A percentile compares a stretch with the other conserved stretches of the same genome.
These are phyloP conservation scores for Chromobotia macracanthus DNA, from an alignment of 2,797 vertebrate species.

Conservation along the genomic window DNA sequence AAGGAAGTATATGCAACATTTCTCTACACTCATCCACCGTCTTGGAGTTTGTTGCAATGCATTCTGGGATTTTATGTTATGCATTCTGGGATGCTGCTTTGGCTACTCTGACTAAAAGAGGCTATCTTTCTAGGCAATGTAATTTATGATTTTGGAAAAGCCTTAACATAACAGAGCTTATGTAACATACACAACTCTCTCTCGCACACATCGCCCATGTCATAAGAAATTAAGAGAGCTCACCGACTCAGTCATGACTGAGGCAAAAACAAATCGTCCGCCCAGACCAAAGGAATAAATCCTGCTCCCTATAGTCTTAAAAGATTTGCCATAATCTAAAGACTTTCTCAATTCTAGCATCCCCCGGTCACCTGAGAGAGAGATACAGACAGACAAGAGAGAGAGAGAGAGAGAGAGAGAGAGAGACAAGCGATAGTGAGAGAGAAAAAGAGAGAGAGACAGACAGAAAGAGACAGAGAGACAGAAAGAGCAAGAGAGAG, in stretches of 20 bases:
- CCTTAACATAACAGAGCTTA: neutral
- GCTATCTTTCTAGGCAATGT: neutral
- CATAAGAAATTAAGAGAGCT: conserved; percentile 23
- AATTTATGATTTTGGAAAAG: neutral
- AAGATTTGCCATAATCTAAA: conserved; percentile 82
- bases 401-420: too few relatives aligned
- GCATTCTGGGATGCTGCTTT: too few relatives aligned
- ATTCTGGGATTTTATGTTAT: neutral
- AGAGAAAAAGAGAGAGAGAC: too few relatives aligned
- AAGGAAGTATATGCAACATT: too few relatives aligned
- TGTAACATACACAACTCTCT: neutral
- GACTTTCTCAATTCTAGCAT: conserved; percentile 86
- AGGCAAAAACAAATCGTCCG: conserved; percentile 90
- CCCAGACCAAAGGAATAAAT: conserved; percentile 93
- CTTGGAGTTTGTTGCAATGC: neutral
- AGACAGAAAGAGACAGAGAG: neutral
- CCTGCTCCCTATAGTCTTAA: conserved; percentile 84
- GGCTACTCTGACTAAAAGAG: too few relatives aligned
- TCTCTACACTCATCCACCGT: neutral
- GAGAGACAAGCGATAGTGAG: too few relatives aligned
- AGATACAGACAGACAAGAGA: neutral
- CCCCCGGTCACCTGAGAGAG: conserved; percentile 80
- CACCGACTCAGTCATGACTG: conserved; percentile 90
- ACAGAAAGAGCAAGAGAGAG: too few relatives aligned
- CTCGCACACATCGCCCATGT: neutral